Evolutionary conservation across 1,140 invertebrate genomes (phyloP).

Genomic region (Drosophila teissieri): DNA sequence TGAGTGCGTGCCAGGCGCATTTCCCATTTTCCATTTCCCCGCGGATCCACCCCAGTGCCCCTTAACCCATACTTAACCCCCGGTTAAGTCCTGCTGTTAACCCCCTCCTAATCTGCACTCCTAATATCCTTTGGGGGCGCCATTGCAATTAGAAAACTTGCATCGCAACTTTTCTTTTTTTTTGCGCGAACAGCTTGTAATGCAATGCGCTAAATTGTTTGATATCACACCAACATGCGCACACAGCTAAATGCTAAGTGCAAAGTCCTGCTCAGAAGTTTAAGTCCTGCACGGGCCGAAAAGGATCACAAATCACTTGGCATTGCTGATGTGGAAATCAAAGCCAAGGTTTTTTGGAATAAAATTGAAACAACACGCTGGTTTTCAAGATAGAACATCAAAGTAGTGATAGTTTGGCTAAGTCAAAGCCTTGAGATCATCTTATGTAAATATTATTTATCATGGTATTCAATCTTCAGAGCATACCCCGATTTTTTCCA

Average conservation of each 20-base stretch:
- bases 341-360: too few species aligned
- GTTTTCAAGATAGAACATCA: too few species aligned
- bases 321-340: too few species aligned
- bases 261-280: constrained; percentile 69
- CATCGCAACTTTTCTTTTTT: constrained; percentile 57
- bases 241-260: constrained; percentile 60
- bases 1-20: constrained; percentile 56
- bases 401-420: too few species aligned
- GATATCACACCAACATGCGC: constrained; percentile 42
- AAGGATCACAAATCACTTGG: not conserved
- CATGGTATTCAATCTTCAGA: not conserved
- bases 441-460: too few species aligned
- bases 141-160: constrained; percentile 74
- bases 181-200: constrained; percentile 51
- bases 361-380: too few species aligned
- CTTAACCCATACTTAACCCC: constrained; percentile 8
- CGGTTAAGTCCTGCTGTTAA: not conserved
- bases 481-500: not conserved
- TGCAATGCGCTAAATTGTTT: constrained; percentile 78
- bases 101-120: constrained; percentile 24
- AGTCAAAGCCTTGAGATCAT: too few species aligned
- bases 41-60: not conserved
- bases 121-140: constrained; percentile 45
- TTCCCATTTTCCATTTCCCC: constrained; percentile 46
- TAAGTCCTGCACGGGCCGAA: constrained; percentile 37